A percentile compares a stretch with the other conserved stretches of the same genome.
phyloP scores from a whole-genome alignment of 2,888 invertebrate species.

The Thyatira batis region DNA sequence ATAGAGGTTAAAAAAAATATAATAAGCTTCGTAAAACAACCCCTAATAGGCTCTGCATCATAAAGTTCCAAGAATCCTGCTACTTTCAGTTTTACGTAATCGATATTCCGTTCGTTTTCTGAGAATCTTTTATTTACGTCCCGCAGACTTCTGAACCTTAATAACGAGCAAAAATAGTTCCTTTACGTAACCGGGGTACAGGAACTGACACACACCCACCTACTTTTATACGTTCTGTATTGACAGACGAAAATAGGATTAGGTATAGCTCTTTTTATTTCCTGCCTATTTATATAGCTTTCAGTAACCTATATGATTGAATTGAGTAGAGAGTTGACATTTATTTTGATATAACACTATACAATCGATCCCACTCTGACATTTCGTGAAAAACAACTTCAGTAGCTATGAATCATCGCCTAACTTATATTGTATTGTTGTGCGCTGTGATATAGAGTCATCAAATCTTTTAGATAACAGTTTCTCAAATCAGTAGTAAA shows the following conservation, averaged over 20 bases:
- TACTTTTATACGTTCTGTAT: neutral
- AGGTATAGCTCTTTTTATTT: neutral
- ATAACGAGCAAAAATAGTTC: neutral
- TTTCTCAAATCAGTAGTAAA: constrained; percentile 15
- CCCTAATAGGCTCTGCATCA: neutral
- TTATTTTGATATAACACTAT: neutral
- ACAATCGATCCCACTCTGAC: neutral
- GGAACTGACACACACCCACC: neutral
- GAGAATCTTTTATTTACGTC: neutral
- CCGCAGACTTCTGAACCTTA: neutral
- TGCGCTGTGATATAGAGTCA: constrained; percentile 7
- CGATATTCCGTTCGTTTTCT: neutral
- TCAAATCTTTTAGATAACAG: constrained; percentile 14
- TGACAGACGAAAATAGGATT: neutral
- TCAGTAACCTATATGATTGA: neutral
- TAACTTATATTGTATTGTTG: neutral
- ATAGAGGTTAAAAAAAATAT: no score
- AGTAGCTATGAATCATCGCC: neutral
- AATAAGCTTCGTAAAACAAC: neutral
- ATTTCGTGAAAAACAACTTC: constrained; percentile 5
- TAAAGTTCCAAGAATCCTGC: neutral
- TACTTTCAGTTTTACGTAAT: neutral
- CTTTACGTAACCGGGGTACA: neutral
- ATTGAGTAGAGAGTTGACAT: neutral
- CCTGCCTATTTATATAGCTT: neutral